Base-by-base conservation (phyloP, 2,797 vertebrate species). In the Acipenser ruthenus region DNA sequence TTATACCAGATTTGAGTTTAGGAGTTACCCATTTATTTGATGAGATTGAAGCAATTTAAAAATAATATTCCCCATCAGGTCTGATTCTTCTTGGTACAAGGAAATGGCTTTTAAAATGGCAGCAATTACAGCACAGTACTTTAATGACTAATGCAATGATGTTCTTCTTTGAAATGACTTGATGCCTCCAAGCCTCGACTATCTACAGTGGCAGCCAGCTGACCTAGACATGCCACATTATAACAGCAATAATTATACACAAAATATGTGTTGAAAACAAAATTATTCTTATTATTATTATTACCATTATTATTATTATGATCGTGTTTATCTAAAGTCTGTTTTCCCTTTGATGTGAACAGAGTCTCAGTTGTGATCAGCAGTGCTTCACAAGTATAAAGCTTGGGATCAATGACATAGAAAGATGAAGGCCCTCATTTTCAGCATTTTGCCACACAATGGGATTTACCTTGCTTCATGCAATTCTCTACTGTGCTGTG, bases 321-420 rank as follows among this genome's bases (percentile, higher is more conserved):
- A 77, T 74, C 67, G 67, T 73, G 72, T 78, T 77, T 68, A 74
- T 76, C 75, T 74, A 48, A 37, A 37, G 71, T 74, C 71, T 76
- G 73, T 67, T 74, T 72, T 75, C 68, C 77, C 77, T 81, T 81
- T 81, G 73, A 79, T 80, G 76, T 78, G 76, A 77, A 69, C 71
- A 73, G 68, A 75, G 72, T 69, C 70, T 64, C 68, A 71, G 72
- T 70, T 75, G 65, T 60, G 49, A 61, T 67, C 37, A 60, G 7
- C 10, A 12, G 1, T 10, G 10, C 49, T n/a, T 18, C 56, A 50
- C 55, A 18, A 50, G 56, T 18, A 62, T 37, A 4, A 3, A 62
- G 60, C 18, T 9, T 62, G 37, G n/a, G 12, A 62, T 62, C 15
- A 62, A 62, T 37, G 23, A 23, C 63, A 69, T 11, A 58, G 23